Conservation (phyloP, 2,113 vertebrate species). For the Erythrocercus mccallii region DNA sequence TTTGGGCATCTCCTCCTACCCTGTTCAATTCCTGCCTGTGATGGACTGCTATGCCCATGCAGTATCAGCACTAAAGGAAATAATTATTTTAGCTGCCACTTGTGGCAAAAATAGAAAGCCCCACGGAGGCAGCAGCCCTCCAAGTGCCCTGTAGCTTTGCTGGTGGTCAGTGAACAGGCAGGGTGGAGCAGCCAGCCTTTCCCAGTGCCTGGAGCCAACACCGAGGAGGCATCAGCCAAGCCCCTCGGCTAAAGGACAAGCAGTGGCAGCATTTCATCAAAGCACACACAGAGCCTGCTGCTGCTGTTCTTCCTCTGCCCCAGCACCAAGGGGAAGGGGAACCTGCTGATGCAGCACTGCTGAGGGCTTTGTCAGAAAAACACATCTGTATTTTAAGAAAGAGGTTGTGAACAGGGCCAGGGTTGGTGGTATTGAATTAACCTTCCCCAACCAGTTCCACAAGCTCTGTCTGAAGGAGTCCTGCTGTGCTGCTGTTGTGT, state of each 20-base stretch:
- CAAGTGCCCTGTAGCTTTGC: neutral
- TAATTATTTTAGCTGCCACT: neutral
- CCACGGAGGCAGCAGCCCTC: neutral
- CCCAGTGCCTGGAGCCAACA: neutral
- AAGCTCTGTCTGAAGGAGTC: neutral
- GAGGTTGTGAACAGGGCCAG: neutral
- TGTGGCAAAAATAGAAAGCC: neutral
- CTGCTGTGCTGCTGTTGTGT: neutral
- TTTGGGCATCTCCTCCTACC: neutral
- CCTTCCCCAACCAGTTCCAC: neutral
- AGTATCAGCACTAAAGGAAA: neutral
- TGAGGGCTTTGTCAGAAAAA: neutral
- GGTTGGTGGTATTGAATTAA: neutral
- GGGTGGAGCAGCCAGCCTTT: neutral
- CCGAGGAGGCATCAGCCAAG: fast-evolving
- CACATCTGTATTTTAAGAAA: neutral
- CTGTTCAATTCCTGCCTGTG: neutral
- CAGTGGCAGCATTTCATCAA: neutral
- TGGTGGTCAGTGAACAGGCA: neutral
- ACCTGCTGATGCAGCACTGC: neutral
- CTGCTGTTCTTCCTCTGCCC: neutral
- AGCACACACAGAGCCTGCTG: neutral
- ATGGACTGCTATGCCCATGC: neutral
- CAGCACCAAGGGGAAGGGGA: neutral
- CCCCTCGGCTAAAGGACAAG: neutral